A percentile compares a stretch with the other conserved stretches of the same genome.
These are phyloP conservation scores for Caradrina kadenii DNA, from an alignment of 2,888 invertebrate species.

Conservation along the genomic window DNA sequence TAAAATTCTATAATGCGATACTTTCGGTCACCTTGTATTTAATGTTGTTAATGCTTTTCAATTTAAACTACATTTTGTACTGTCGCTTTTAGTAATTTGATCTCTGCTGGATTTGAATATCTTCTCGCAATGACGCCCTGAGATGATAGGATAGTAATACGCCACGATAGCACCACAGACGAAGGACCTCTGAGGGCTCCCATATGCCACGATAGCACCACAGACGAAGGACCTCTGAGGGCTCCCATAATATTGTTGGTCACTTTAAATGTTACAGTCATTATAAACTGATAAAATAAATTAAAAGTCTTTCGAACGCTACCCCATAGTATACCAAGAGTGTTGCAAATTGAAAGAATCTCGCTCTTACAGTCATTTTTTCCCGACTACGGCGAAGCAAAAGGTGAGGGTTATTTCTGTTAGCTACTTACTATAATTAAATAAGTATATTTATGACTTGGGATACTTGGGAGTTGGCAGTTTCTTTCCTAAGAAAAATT, in stretches of 20 bases:
- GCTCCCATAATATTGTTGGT: neutral
- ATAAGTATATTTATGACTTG: no score
- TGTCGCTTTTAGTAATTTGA: slow-evolving; percentile 20
- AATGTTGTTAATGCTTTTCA: slow-evolving; percentile 26
- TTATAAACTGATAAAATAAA: no score
- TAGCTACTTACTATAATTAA: no score
- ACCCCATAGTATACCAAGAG: neutral
- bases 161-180: neutral
- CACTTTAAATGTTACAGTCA: neutral
- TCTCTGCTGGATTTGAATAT: slow-evolving; percentile 11
- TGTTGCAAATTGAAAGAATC: no score
- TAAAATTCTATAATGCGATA: slow-evolving; percentile 17
- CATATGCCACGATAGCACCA: no score
- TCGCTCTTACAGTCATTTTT: no score
- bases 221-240: no score
- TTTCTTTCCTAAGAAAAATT: neutral
- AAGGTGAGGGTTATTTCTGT: no score
- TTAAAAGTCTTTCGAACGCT: neutral
- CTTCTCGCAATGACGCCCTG: neutral
- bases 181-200: neutral
- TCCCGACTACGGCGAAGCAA: no score
- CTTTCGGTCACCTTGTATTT: slow-evolving; percentile 51
- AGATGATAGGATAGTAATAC: slow-evolving; percentile 14
- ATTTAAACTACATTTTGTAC: slow-evolving; percentile 5
- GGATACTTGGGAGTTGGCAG: no score